phyloP scores from a whole-genome alignment of 2,888 invertebrate genomes.

The Nomada flava region DNA sequence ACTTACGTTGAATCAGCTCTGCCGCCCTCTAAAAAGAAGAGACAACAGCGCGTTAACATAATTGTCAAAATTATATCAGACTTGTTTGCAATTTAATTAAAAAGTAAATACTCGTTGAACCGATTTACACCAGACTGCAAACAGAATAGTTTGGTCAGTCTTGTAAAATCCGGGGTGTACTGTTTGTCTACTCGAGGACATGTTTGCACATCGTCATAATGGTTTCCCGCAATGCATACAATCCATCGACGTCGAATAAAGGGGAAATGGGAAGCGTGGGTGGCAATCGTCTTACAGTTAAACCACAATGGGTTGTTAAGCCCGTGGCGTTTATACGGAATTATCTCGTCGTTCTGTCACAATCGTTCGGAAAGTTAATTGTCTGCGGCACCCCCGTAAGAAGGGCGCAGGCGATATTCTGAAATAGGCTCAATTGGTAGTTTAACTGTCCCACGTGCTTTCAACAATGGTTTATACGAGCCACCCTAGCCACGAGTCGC shows the following conservation, averaged over 20 bases:
- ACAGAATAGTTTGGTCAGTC: neutral
- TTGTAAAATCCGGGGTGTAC: neutral
- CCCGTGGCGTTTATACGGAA: conserved; percentile 70
- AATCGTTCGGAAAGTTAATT: conserved; percentile 69
- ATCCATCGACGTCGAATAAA: conserved; percentile 18
- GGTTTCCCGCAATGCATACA: conserved; percentile 5
- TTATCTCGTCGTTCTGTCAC: conserved; percentile 66
- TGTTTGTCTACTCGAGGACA: conserved; percentile 13
- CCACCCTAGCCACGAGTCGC: neutral
- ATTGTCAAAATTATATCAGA: neutral
- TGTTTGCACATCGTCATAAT: conserved; percentile 6
- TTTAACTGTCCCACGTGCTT: conserved; percentile 26
- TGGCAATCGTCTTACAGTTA: conserved; percentile 44
- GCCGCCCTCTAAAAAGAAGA: too few species aligned
- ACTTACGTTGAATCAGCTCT: too few species aligned
- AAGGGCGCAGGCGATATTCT: neutral
- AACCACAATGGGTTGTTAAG: conserved; percentile 68
- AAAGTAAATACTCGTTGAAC: neutral
- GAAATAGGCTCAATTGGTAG: conserved; percentile 44
- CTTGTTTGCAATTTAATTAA: neutral
- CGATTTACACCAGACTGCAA: neutral
- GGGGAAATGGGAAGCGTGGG: conserved; percentile 16
- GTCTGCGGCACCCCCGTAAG: conserved; percentile 25
- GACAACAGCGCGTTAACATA: too few species aligned
- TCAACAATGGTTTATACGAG: neutral